Conservation (phyloP, 2,888 invertebrate genomes). For the Drosophila kuntzei region DNA sequence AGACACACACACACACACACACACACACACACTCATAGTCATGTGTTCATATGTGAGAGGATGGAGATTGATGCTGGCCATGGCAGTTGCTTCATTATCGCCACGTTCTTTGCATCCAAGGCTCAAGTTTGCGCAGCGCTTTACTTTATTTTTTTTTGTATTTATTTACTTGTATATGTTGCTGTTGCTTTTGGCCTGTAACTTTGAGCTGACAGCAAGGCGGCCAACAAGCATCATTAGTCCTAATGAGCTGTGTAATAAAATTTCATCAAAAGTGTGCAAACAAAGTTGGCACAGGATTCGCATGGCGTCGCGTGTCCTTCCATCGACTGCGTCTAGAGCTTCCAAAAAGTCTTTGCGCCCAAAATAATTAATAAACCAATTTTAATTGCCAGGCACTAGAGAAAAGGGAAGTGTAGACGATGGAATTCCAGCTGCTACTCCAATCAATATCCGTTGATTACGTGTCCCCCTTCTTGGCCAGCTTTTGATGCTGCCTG, state of each 20-base stretch:
- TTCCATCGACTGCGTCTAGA: slow-evolving; percentile 12
- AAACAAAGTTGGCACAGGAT: slow-evolving; percentile 47
- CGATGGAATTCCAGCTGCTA: neutral
- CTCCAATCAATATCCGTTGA: slow-evolving; percentile 44
- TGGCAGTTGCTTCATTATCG: slow-evolving; percentile 62
- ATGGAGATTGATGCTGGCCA: slow-evolving; percentile 38
- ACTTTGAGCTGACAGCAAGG: slow-evolving; percentile 54
- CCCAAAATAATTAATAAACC: slow-evolving; percentile 69
- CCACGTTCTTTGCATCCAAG: slow-evolving; percentile 18
- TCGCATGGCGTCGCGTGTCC: slow-evolving; percentile 1
- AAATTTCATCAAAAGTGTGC: slow-evolving; percentile 64
- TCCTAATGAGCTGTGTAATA: slow-evolving; percentile 79
- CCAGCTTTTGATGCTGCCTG: neutral
- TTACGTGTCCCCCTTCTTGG: slow-evolving; percentile 6
- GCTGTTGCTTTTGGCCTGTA: slow-evolving; percentile 8
- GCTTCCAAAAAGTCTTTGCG: slow-evolving; percentile 6
- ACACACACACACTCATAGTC: neutral
- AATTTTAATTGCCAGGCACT: slow-evolving; percentile 52
- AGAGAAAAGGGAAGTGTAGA: neutral
- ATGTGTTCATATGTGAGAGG: slow-evolving; percentile 3
- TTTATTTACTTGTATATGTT: slow-evolving; percentile 8
- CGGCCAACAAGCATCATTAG: slow-evolving; percentile 76
- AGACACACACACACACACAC: slow-evolving; percentile 30
- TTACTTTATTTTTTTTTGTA: slow-evolving; percentile 13
- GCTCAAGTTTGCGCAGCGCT: slow-evolving; percentile 52